Base-by-base conservation (phyloP, 1,140 invertebrate genomes). In the Scaptomyza hsui region DNA sequence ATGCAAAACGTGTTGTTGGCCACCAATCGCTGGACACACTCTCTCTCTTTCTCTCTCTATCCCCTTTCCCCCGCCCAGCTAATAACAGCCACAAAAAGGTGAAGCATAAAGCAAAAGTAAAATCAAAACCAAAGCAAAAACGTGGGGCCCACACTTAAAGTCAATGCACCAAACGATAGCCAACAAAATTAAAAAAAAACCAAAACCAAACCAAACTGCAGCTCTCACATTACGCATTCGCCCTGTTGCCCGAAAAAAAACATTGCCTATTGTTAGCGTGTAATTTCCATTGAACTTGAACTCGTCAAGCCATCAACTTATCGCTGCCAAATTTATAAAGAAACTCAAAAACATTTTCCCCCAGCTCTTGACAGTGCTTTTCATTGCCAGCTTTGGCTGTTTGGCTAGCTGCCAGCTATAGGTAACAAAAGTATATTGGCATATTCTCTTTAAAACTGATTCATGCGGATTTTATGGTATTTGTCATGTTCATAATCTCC, bases 1-100 rank as follows among this genome's bases (percentile, higher is more conserved):
- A 83, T 83, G 79, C 79, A 83, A 83, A 83, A 83, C 70, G 80
- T 83, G 75, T 73, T 71, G 74, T 35, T 21, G 39, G 9, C 13
- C 24, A 24, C 4, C 32, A 13, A 49, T 55, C 10, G 16, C 18
- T n/a, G 24, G 24, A n/a, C n/a, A n/a, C n/a, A 37, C 32, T 37
- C 12, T 37, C 26, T 0, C 26, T 6, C 26, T n/a, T n/a, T n/a
- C n/a, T n/a, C 26, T 9, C 26, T 1, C 26, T n/a, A 42, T 29
- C 26, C 19, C 4, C 26, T 7, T n/a, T 4, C 32, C 16, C 37
- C 21, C 29, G 47, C 7, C 29, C 16, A 55, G 41, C 67, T 12
- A 75, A 78, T 51, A 79, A 71, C 63, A 65, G 26, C 59, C 61
- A 18, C 6, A 24, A 47, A 24, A 53, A 42, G 26, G 26, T 26